phyloP scores from a whole-genome alignment of 2,888 invertebrate species.

The Drosophila ezoana region DNA sequence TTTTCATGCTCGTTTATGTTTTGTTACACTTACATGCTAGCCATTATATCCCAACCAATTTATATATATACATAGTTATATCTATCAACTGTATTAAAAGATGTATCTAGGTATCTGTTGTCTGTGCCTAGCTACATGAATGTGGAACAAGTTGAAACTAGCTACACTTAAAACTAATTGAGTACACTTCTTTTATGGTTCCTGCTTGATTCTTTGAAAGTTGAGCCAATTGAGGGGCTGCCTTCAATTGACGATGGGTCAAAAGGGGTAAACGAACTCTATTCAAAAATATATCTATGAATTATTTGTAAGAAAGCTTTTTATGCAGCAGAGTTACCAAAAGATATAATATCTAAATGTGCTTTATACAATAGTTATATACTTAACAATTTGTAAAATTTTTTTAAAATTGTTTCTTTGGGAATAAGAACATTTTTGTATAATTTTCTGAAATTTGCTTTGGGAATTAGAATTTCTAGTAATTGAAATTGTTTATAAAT shows the following conservation, averaged over 20 bases:
- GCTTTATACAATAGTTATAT: no score
- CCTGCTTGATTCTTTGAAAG: conserved; percentile 2
- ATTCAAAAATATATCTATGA: neutral
- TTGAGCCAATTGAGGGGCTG: conserved; percentile 33
- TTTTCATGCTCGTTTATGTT: conserved; percentile 36
- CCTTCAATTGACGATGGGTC: conserved; percentile 58
- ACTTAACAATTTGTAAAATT: no score
- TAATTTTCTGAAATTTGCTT: no score
- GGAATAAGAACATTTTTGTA: no score
- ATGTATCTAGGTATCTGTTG: neutral
- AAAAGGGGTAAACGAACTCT: conserved; percentile 42
- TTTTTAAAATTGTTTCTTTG: no score
- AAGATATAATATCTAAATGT: no score
- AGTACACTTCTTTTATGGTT: conserved; percentile 17
- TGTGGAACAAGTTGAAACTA: conserved; percentile 32
- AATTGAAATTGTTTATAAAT: no score
- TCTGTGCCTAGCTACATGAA: neutral
- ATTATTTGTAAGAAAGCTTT: neutral
- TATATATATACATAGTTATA: neutral
- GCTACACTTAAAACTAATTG: conserved; percentile 48
- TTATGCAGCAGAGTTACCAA: no score
- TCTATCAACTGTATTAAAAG: neutral
- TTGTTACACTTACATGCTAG: conserved; percentile 52
- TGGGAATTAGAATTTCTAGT: no score
- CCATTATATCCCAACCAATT: neutral